Conservation (phyloP, 92 coral and sea anemone genomes). For the Zoanthus sociatus region DNA sequence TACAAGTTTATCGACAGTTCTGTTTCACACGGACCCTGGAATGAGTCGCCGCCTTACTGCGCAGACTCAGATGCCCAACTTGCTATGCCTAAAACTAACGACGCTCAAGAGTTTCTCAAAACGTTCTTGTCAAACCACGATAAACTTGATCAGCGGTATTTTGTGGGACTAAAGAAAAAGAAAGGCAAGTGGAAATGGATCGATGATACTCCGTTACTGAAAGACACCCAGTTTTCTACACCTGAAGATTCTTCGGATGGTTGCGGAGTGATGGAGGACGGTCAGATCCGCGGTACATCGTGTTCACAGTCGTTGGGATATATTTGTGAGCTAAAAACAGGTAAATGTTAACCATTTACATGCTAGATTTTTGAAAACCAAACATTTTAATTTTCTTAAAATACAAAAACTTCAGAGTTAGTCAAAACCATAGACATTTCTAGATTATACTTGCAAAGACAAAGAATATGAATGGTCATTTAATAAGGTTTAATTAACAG, state of each 20-base stretch:
- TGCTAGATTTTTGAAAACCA: too few species aligned
- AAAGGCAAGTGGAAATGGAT: slow-evolving; percentile 80
- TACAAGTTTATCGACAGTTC: slow-evolving; percentile 65
- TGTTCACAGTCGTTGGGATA: slow-evolving; percentile 68
- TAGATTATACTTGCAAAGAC: too few species aligned
- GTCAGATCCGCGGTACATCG: slow-evolving; percentile 59
- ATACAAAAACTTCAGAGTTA: too few species aligned
- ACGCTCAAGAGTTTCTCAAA: slow-evolving; percentile 75
- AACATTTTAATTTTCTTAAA: too few species aligned
- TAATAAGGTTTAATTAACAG: too few species aligned
- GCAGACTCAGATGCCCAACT: slow-evolving; percentile 68
- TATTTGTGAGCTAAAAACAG: slow-evolving; percentile 85
- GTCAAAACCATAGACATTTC: too few species aligned
- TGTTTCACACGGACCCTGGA: slow-evolving; percentile 64
- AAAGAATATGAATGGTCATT: too few species aligned
- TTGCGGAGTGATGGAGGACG: slow-evolving; percentile 69
- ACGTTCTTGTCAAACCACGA: slow-evolving; percentile 56
- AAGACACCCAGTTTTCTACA: slow-evolving; percentile 32
- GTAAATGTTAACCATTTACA: slow-evolving; percentile 56
- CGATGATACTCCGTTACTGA: slow-evolving; percentile 73
- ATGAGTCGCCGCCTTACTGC: slow-evolving; percentile 72
- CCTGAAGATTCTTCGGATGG: slow-evolving; percentile 27
- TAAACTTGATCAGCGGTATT: slow-evolving; percentile 54
- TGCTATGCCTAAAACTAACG: slow-evolving; percentile 93
- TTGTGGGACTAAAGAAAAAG: slow-evolving; percentile 73